A percentile compares a stretch with the other conserved stretches of the same genome.
These are phyloP conservation scores for Xenentodon cancila DNA, from an alignment of 2,797 vertebrate genomes.

Conservation along the genomic window DNA sequence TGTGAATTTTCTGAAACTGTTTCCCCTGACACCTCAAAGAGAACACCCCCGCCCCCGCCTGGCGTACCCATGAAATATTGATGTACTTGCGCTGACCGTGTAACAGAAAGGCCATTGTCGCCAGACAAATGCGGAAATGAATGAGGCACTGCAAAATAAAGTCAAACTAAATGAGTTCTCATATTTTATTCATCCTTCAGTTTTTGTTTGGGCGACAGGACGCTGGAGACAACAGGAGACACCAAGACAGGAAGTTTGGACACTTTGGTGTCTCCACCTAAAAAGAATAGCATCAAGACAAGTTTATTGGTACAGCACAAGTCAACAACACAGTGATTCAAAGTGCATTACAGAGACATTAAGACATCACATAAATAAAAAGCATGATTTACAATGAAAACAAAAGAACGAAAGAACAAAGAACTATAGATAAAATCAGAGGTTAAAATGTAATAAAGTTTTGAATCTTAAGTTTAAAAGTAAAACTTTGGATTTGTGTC, in stretches of 20 bases:
- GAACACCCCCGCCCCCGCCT: neutral
- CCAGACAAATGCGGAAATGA: constrained; percentile 35
- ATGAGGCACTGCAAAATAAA: constrained; percentile 43
- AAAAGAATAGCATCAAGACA: too few species aligned
- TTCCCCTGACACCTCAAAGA: neutral
- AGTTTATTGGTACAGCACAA: too few species aligned
- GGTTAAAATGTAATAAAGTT: too few species aligned
- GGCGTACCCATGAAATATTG: constrained; percentile 1
- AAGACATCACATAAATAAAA: too few species aligned
- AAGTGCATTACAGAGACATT: too few species aligned
- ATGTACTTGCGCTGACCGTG: constrained; percentile 11
- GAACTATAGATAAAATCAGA: too few species aligned
- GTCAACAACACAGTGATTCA: too few species aligned
- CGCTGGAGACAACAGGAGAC: neutral
- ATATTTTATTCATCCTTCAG: neutral
- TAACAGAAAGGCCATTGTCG: neutral
- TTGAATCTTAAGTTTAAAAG: too few species aligned
- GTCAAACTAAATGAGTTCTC: constrained; percentile 42
- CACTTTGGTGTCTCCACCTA: too few species aligned
- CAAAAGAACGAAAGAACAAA: too few species aligned
- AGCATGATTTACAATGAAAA: too few species aligned
- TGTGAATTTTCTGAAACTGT: constrained; percentile 9
- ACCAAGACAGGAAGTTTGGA: neutral
- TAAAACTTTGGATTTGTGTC: too few species aligned
- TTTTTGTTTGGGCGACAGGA: neutral